These are phyloP conservation scores for Pseudopleuronectes americanus DNA, from an alignment of 2,797 vertebrate genomes.

Conservation along the genomic window DNA sequence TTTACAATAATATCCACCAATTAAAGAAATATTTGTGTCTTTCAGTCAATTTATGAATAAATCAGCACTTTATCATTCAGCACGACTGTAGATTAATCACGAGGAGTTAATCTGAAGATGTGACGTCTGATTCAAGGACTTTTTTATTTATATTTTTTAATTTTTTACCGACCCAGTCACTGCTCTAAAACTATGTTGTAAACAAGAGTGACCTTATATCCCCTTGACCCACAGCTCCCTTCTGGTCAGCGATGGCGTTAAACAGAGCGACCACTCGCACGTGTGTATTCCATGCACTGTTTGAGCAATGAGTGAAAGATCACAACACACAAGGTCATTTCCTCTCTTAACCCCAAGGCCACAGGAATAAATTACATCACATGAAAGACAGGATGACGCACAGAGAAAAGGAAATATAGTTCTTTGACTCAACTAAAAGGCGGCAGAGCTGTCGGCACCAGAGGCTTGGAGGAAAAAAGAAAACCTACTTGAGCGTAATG, in stretches of 20 bases:
- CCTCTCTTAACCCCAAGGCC: constrained; percentile 24
- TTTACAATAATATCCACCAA: no score
- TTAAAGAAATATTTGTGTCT: no score
- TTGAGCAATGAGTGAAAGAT: constrained; percentile 30
- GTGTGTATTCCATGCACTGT: constrained; percentile 35
- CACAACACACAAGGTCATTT: constrained; percentile 22
- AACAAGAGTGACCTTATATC: constrained; percentile 17
- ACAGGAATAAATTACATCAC: constrained; percentile 39
- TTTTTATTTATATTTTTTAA: no score
- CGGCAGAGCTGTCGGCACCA: constrained; percentile 23
- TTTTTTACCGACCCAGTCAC: no score
- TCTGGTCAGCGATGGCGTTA: constrained; percentile 8
- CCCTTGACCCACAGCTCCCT: constrained; percentile 29
- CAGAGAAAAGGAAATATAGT: constrained; percentile 13
- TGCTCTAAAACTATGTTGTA: neutral
- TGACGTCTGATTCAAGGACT: no score
- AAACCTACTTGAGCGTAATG: constrained; percentile 50
- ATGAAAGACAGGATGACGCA: constrained; percentile 17
- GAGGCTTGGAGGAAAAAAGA: constrained; percentile 19
- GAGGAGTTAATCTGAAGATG: no score
- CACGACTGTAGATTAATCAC: no score
- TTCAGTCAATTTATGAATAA: no score
- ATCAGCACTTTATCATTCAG: no score
- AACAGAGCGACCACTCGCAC: constrained; percentile 14
- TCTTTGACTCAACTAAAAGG: constrained; percentile 46